Percentiles rank a stretch among this genome's conserved stretches.
phyloP scores from a whole-genome alignment of 2,113 vertebrate genomes.

The Apodemus sylvaticus region DNA sequence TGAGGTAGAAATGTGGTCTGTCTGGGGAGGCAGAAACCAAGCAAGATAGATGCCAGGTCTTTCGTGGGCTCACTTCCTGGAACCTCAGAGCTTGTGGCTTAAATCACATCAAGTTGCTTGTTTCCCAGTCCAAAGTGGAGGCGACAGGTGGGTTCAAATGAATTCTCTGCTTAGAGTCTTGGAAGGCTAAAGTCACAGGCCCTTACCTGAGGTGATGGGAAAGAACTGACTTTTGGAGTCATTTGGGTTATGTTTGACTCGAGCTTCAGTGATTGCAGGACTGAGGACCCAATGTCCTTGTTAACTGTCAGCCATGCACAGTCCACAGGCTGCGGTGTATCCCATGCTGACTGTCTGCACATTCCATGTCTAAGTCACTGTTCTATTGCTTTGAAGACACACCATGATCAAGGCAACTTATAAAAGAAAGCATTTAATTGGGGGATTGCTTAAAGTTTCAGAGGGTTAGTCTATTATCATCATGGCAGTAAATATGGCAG shows the following conservation, averaged over 20 bases:
- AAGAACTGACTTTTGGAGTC: neutral
- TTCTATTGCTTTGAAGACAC: neutral
- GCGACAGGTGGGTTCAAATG: neutral
- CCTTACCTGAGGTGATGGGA: neutral
- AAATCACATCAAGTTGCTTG: neutral
- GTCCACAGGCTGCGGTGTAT: rapidly evolving
- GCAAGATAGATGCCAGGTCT: neutral
- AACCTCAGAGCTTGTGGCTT: neutral
- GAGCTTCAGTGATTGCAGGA: neutral
- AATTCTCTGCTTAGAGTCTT: neutral
- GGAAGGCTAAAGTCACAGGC: neutral
- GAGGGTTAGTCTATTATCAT: neutral
- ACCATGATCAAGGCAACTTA: neutral
- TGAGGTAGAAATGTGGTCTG: neutral
- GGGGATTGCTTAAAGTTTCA: neutral
- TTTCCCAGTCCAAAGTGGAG: neutral
- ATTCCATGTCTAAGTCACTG: neutral
- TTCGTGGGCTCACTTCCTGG: neutral
- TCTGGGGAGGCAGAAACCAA: neutral
- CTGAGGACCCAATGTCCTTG: neutral
- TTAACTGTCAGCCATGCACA: neutral
- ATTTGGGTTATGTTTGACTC: neutral
- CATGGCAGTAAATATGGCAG: neutral
- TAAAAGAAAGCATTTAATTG: neutral
- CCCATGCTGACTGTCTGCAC: neutral